Evolutionary conservation across 2,797 vertebrate genomes (phyloP), one percentile per base, ranked within the genome.

Genomic region (Xiphophorus birchmanni): DNA sequence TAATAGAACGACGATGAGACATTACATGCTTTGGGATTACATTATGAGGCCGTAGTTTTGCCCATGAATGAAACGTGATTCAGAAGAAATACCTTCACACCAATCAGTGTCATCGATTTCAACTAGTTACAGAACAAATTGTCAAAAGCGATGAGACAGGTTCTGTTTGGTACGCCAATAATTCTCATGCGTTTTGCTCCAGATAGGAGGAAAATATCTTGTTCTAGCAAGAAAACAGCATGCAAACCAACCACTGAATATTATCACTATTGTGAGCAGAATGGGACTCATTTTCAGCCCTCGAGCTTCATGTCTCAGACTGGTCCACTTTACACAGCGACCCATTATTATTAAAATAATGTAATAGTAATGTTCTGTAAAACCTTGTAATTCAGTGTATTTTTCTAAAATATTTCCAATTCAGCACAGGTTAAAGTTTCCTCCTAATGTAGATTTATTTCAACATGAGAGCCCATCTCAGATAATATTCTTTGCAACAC

Each of bases 1-100:
- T 37, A 73, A 73, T 72, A 32, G 71, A 56, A 58, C 58, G 52
- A 40, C 47, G 52, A 73, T 69, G 35, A 42, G 72, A 35, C 23
- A 78, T 78, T 72, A 35, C n/a, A 58, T 79, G n/a, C 77, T 78
- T 71, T 56, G 76, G 44, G 44, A 56, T 44, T 21, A 73, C 40
- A 45, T 23, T 40, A 12, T 29, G 17, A 29, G 10, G 76, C 26
- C 13, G 12, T 35, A 47, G 52, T 72, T 78, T 71, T 48, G 26
- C 32, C 32, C 56, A 65, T 1, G 60, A 35, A 63, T 63, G 60
- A 63, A 63, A 63, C 35, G 18, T 11, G 35, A 65, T 65, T 63
- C 58, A 65, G 35, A 42, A 42, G 65, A 69, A 42, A 69, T 69
- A 2, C 65, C 35, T 69, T 69, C 65, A 69, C 65, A 69, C 35